Percentiles rank a stretch among this genome's conserved stretches.
Conservation (phyloP, 2,113 vertebrate species). For the Daphoenositta chrysoptera region DNA sequence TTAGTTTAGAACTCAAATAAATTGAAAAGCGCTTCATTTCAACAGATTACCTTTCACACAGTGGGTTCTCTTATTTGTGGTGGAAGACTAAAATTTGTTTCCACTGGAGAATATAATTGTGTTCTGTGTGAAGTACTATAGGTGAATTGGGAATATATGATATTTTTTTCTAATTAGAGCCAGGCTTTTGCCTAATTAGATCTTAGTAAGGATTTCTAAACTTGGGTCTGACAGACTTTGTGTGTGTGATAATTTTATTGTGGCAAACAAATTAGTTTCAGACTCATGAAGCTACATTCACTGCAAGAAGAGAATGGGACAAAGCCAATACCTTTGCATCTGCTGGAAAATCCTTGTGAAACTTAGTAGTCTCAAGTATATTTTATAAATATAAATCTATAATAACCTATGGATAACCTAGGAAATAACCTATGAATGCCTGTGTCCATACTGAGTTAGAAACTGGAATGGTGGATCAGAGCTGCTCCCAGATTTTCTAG, state of each 20-base stretch:
- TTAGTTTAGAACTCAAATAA: slow-evolving; percentile 10
- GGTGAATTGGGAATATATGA: neutral
- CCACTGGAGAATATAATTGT: slow-evolving; percentile 2
- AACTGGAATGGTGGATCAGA: neutral
- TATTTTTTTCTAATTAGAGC: slow-evolving; percentile 29
- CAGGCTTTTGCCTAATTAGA: slow-evolving; percentile 13
- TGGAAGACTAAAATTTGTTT: slow-evolving; percentile 29
- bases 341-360: neutral
- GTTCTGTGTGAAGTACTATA: neutral
- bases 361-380: neutral
- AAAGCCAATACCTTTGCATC: neutral
- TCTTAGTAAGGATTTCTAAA: neutral
- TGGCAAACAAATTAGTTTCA: slow-evolving; percentile 26
- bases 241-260: slow-evolving; percentile 32
- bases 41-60: neutral
- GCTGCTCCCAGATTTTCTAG: neutral
- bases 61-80: neutral
- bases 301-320: neutral
- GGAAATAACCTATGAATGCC: neutral
- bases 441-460: neutral
- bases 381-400: neutral
- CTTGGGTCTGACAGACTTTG: neutral
- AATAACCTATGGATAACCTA: neutral
- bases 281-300: neutral
- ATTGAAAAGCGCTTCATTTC: neutral